These are phyloP conservation scores for Drosophila micromelanica DNA, from an alignment of 1,140 invertebrate species.

Conservation along the genomic window DNA sequence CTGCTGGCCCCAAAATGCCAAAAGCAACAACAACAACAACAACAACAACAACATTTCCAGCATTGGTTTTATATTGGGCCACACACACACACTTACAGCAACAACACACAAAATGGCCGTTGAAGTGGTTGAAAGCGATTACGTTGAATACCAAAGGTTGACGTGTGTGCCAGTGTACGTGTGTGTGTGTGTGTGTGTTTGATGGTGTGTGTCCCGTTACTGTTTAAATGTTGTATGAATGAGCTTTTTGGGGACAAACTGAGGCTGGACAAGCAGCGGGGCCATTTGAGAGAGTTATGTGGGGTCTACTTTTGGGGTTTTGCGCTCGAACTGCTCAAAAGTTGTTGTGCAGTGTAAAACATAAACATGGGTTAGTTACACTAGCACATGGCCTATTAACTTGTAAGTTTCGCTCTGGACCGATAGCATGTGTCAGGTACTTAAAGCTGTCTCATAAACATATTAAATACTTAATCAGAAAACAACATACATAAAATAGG, in stretches of 20 bases:
- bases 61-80: constrained; percentile 60
- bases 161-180: constrained; percentile 29
- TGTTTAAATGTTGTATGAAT: constrained; percentile 79
- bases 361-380: constrained; percentile 72
- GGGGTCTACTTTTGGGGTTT: constrained; percentile 46
- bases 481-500: constrained; percentile 19
- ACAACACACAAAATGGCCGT: constrained; percentile 74
- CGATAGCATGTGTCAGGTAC: constrained; percentile 8
- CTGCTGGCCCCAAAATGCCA: constrained; percentile 49
- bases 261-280: constrained; percentile 24
- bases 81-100: constrained; percentile 30
- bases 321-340: constrained; percentile 38
- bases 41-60: constrained; percentile 8
- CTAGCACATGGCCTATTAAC: constrained; percentile 64
- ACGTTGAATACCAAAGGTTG: constrained; percentile 80
- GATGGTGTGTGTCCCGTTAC: constrained; percentile 48
- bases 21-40: constrained; percentile 36
- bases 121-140: constrained; percentile 82
- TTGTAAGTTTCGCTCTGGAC: constrained; percentile 3
- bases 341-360: constrained; percentile 40
- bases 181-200: constrained; percentile 35
- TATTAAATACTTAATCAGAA: constrained; percentile 36
- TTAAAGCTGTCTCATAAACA: constrained; percentile 30
- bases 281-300: constrained; percentile 57
- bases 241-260: constrained; percentile 62